Conservation (phyloP, 1,140 invertebrate species). For the Coptotermes formosanus region DNA sequence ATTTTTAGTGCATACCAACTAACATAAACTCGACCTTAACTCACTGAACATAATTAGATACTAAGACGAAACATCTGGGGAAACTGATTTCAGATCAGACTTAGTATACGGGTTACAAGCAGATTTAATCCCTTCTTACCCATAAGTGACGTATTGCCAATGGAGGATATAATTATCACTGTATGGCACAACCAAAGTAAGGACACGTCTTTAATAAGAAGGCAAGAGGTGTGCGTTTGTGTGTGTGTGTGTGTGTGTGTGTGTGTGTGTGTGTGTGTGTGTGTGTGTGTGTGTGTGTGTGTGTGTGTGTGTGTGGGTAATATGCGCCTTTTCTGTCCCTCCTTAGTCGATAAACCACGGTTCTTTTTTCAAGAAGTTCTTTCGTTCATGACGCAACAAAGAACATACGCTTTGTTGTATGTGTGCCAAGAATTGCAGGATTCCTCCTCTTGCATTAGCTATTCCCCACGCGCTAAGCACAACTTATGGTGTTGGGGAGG, state of each 20-base stretch:
- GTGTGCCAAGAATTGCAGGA: slow-evolving; percentile 9
- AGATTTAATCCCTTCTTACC: neutral
- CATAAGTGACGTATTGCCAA: neutral
- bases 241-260: no score
- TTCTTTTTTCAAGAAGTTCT: neutral
- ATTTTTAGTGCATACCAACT: no score
- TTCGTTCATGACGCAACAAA: neutral
- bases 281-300: no score
- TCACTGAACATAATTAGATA: no score
- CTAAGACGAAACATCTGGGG: no score
- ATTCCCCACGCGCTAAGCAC: neutral
- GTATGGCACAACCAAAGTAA: neutral
- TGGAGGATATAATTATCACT: neutral
- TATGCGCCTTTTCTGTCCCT: neutral
- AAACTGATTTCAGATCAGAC: no score
- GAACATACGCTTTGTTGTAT: neutral
- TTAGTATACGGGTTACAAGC: no score
- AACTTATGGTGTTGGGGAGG: neutral
- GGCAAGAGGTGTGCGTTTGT: neutral
- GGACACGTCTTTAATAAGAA: neutral
- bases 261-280: no score
- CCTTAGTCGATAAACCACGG: neutral
- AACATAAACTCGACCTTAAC: no score
- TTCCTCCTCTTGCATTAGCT: neutral
- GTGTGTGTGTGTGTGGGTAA: neutral